phyloP scores from a whole-genome alignment of 2,113 vertebrate species.

The Siniperca chuatsi region DNA sequence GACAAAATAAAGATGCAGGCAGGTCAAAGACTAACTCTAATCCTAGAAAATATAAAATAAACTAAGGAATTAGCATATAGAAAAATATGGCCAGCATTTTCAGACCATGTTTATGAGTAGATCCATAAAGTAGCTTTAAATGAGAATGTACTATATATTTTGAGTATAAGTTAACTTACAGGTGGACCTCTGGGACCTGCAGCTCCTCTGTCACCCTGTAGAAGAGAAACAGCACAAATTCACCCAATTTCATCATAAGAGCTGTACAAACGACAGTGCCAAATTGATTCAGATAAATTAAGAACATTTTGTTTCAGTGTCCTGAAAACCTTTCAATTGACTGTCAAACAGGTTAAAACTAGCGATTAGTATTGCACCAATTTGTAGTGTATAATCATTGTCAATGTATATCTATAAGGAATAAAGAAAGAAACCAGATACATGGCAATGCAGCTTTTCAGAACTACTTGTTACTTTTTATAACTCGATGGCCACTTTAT shows the following conservation, averaged over 20 bases:
- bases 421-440: background rate
- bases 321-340: background rate
- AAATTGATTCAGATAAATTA: background rate
- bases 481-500: background rate
- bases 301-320: background rate
- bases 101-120: background rate
- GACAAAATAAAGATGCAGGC: background rate
- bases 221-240: background rate
- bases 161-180: constrained; percentile 68
- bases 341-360: background rate
- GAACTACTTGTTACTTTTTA: background rate
- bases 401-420: background rate
- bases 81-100: background rate
- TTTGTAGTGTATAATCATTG: background rate
- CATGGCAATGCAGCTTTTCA: background rate
- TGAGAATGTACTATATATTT: background rate
- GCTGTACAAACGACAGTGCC: background rate
- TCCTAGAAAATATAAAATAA: background rate
- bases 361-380: background rate
- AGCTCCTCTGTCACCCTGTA: constrained; percentile 83
- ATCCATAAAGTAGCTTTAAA: background rate
- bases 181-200: constrained; percentile 82
- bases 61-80: background rate
- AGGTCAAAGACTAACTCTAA: background rate
- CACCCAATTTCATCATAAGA: background rate